Base-by-base conservation (phyloP, 2,888 invertebrate genomes). In the Seladonia tumulorum region DNA sequence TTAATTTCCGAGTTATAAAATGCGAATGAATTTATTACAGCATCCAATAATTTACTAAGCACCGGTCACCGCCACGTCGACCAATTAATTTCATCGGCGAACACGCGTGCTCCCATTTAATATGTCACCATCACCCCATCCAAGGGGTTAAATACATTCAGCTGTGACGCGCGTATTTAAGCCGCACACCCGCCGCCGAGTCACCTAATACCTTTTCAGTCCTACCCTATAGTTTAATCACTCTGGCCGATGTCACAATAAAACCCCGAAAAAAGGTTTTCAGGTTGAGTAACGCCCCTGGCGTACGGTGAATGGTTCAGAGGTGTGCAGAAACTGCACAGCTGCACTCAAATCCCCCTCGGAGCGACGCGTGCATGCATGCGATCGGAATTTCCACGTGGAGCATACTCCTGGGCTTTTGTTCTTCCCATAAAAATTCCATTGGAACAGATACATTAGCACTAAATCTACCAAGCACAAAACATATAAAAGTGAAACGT, bases 281-380 rank as follows among this genome's bases (percentile, higher is more conserved):
- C 39, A 25, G 10, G n/a, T 68, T 49, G 77, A 25, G 68, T 53
- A 70, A 77, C 68, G 53, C 68, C 53, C 66, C 66, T 25, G 68
- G 76, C 18, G 76, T 53, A 68, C 66, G 74, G 42, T 25, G n/a
- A 57, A 47, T 66, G 66, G 66, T 8, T 14, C 29, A 16, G 25
- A 63, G 25, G 63, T n/a, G n/a, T n/a, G 8, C 57, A 57, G 57
- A 29, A 63, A 63, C 5, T 29, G 5, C 63, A 63, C 63, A 63
- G 63, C 63, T 63, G 63, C 63, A 29, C 63, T 29, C 5, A 5
- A 63, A 29, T 63, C 63, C 63, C 63, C 63, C 25, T 63, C 29
- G 25, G 25, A 63, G 63, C 25, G 14, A 29, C 29, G 63, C 63
- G 25, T 29, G 63, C 63, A 7, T 63, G 25, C 63, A 63, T 29